phyloP scores from a whole-genome alignment of 1,140 invertebrate genomes.

The Amyelois transitella region DNA sequence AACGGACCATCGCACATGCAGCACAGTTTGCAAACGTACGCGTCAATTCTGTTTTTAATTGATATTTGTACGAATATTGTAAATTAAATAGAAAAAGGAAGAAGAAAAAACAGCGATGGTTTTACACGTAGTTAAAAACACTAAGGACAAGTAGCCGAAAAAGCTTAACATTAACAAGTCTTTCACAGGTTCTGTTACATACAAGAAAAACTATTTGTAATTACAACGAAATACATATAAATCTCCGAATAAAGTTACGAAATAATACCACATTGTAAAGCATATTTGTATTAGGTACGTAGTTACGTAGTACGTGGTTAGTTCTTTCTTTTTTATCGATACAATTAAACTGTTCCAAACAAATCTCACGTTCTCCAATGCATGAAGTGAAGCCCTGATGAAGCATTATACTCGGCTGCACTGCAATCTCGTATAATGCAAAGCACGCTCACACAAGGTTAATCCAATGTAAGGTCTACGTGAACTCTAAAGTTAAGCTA shows the following conservation, averaged over 20 bases:
- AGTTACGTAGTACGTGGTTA: no score
- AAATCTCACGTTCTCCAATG: neutral
- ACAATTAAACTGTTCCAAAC: neutral
- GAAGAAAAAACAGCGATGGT: no score
- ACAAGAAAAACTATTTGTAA: no score
- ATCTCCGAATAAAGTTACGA: no score
- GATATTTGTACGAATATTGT: neutral
- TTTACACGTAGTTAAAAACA: no score
- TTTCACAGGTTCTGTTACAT: no score
- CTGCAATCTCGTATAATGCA: neutral
- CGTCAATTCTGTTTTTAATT: neutral
- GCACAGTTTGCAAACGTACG: constrained; percentile 19
- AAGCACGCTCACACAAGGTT: neutral
- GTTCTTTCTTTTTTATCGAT: no score
- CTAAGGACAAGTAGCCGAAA: no score
- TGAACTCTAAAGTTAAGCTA: neutral
- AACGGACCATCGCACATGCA: constrained; percentile 35
- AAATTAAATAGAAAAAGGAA: neutral
- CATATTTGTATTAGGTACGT: no score
- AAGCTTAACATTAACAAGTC: no score
- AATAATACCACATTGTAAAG: no score
- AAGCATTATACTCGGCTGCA: neutral
- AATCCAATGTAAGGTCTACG: neutral
- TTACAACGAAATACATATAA: no score
- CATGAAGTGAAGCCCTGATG: neutral